Percentiles rank a stretch among this genome's conserved stretches.
phyloP scores from a whole-genome alignment of 2,113 vertebrate species.

The Pomatostomus ruficeps region DNA sequence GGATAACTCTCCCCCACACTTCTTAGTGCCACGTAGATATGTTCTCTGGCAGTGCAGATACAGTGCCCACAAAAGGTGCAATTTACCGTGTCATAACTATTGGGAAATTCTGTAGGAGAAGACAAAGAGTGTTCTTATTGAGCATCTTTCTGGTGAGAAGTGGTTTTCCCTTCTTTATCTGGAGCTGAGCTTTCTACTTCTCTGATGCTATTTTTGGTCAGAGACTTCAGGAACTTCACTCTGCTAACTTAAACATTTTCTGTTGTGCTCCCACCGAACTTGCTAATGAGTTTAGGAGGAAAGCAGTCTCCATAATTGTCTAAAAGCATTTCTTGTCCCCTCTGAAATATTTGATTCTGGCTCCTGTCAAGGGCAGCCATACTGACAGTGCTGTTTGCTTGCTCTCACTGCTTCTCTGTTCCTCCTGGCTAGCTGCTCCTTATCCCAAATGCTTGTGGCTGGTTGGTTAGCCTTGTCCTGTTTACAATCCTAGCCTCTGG shows the following conservation, averaged over 20 bases:
- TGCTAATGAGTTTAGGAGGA: not conserved
- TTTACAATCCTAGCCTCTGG: not conserved
- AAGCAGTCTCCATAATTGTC: not conserved
- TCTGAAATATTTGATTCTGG: not conserved
- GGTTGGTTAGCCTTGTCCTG: not conserved
- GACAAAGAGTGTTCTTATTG: not conserved
- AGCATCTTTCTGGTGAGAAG: not conserved
- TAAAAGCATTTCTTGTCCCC: not conserved
- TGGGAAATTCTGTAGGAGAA: not conserved
- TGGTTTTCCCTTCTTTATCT: not conserved
- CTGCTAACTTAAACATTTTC: not conserved
- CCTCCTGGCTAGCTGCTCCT: not conserved
- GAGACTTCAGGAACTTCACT: not conserved
- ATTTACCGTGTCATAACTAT: not conserved
- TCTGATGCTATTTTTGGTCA: not conserved
- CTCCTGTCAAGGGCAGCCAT: not conserved
- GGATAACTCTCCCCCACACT: not conserved
- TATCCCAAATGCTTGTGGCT: constrained; percentile 22
- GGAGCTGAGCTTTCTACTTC: not conserved
- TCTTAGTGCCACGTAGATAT: not conserved
- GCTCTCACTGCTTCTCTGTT: not conserved
- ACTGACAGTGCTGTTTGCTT: not conserved
- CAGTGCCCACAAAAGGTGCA: not conserved
- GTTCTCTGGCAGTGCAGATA: not conserved
- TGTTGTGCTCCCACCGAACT: not conserved